Base-by-base conservation (phyloP, 2,888 invertebrate genomes). In the Phaedon cochleariae region DNA sequence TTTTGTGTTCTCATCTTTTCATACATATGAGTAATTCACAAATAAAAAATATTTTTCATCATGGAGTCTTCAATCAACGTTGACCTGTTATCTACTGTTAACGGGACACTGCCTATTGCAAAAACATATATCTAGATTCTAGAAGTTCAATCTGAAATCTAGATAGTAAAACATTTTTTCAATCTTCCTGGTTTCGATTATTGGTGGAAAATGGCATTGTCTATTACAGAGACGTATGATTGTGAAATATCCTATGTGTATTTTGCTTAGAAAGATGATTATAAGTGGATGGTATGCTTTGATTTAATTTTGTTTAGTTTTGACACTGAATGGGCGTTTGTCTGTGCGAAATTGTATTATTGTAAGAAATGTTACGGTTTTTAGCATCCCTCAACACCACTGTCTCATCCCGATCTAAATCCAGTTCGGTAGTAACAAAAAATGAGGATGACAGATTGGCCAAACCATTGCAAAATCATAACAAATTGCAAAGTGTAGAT, bases 331-430 rank as follows among this genome's bases (percentile, higher is more conserved):
- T 73, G 70, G 71, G 66, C 69, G 68, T 70, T 67, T 52, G 67
- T 64, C 55, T 53, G 72, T 73, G 70, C 74, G 73, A 70, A 72
- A 61, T 64, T 65, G 70, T 73, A 63, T 68, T n/a, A n/a, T 73
- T 70, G 75, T 77, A 79, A 79, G 73, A 77, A 77, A 77, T 78
- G 76, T 82, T 82, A 80, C 83, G 82, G 84, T 85, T 89, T 89
- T 86, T 90, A 90, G 90, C 90, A 85, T 90, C 89, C 88, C 87
- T 90, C 86, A 89, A 89, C 87, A 90, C 90, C 86, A 88, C 88
- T 86, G 88, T 87, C 86, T 89, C 88, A 86, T 88, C 89, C 88
- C 89, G 88, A 85, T 87, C 86, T 85, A 88, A 88, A 87, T 86
- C 87, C 87, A 88, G 85, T 85, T 86, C 87, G 84, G 84, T 86